Conservation (phyloP, 2,113 vertebrate genomes). For the Spea bombifrons region DNA sequence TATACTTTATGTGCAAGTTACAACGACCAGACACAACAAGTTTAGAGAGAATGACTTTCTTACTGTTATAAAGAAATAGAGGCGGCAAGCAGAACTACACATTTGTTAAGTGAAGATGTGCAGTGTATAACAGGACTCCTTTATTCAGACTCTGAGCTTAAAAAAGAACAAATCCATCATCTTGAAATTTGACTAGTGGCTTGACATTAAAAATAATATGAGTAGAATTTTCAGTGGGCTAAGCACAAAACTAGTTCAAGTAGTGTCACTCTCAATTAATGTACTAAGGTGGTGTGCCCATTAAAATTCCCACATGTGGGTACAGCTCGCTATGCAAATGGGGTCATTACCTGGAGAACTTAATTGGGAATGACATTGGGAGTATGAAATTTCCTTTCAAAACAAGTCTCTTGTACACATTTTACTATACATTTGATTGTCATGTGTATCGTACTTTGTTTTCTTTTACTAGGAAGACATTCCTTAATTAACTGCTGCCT, state of each 20-base stretch:
- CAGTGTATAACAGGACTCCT: conserved; percentile 72
- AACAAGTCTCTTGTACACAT: conserved; percentile 83
- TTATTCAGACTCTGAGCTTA: conserved; percentile 80
- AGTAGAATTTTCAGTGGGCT: conserved; percentile 83
- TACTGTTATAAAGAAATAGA: conserved; percentile 68
- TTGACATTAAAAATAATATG: conserved; percentile 88
- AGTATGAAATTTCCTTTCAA: conserved; percentile 75
- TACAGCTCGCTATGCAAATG: conserved; percentile 88
- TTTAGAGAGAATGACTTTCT: conserved; percentile 67
- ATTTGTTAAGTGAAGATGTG: conserved; percentile 72
- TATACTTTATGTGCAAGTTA: conserved; percentile 76
- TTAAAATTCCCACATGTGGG: conserved; percentile 87
- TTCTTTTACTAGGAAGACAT: conserved; percentile 60
- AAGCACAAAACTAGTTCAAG: conserved; percentile 84
- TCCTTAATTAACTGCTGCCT: conserved; percentile 26
- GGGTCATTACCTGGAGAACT: conserved; percentile 88
- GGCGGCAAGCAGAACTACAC: conserved; percentile 67
- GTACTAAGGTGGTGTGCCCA: conserved; percentile 85
- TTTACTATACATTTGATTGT: conserved; percentile 71
- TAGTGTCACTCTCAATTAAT: conserved; percentile 93
- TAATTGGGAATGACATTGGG: conserved; percentile 91
- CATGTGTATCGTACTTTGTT: conserved; percentile 68
- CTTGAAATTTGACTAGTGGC: conserved; percentile 84
- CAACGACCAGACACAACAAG: conserved; percentile 55
- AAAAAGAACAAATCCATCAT: conserved; percentile 86